Base-by-base conservation (phyloP, 2,113 vertebrate genomes). In the Hystrix cristata region DNA sequence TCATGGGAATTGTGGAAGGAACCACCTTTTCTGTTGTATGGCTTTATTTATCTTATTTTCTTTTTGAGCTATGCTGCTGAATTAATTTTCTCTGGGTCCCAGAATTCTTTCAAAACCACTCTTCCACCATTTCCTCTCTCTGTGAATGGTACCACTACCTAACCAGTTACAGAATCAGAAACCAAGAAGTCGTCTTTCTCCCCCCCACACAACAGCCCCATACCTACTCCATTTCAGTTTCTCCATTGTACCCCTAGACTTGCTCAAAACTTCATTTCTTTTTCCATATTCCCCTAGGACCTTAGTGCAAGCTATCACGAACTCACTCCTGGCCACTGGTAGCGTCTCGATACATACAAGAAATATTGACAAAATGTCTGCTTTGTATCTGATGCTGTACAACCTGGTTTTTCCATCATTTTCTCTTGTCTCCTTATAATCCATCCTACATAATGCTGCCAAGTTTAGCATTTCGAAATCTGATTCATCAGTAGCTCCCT, bases 91-190 rank as follows among this genome's bases (percentile, higher is more conserved):
- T 84, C 48, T 74, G 57, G 27, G 57, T 78, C 21, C 55, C 55
- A 93, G 69, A 4, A 34, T 87, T 92, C n/a, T 91, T 64, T 51
- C 83, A 91, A 93, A 86, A 93, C 27, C 53, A 96, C 3, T 67
- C 19, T 92, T 46, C 19, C 21, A 29, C 69, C 27, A 67, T 90
- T 87, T 29, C 15, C 13, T 87, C 38, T 64, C 21, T 91, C 31
- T 46, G 86, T 27, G 5, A 59, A 43, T 43, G 38, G 9, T 59
- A 84, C 23, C 27, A 34, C 60, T 79, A 83, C 21, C 55, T 43
- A 74, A 38, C 55, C 80, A 86, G 81, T 23, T 25, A 4, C 34
- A 93, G 59, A 81, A n/a, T 82, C 51, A 74, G 80, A 96, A 80
- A 74, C 57, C 23, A 43, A 21, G 13, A 85, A 38, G 57, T 69